Evolutionary conservation across 1,140 invertebrate species (phyloP), one percentile per base, ranked within the genome.

Genomic region (Probaryconus sp.): DNA sequence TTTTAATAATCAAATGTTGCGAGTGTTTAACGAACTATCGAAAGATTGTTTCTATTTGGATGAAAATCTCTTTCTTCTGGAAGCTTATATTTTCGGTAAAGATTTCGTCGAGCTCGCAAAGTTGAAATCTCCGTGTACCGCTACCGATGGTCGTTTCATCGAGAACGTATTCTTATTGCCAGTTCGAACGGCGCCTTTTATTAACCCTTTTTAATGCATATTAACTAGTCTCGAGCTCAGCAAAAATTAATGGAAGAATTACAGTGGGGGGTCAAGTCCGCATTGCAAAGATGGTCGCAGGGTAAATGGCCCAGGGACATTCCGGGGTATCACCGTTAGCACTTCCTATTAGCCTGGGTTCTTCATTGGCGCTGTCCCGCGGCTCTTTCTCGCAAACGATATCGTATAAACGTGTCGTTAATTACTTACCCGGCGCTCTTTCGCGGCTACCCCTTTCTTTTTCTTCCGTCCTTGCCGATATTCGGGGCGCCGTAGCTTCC

Each of bases 181-280:
- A 17, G 48, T 77, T 78, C 63, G 67, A 79, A 79, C 74, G 65
- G 55, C 30, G 70, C 71, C 63, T 80, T 78, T 80, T 80, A 82
- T 79, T 80, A 80, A 79, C 76, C 77, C 77, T 82, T 82, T 80
- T 83, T 80, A 82, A 82, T 83, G 82, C 79, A 86, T 86, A 86
- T 85, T 85, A 84, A 85, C 83, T 80, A 85, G 83, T 79, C 80
- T 69, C 71, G 78, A 77, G 80, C 83, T 86, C 84, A 81, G 82
- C 80, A 84, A 81, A 83, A 86, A 85, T 86, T 86, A 86, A 86
- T 86, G 80, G 79, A 83, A 85, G 81, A 85, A 83, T 85, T 77
- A 73, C 65, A 79, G 78, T 55, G 61, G 77, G 60, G 73, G 65
- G 63, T 63, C 51, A 63, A 77, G 63, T 20, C 50, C 48, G 64